A percentile compares a stretch with the other conserved stretches of the same genome.
These are phyloP conservation scores for Platycercus adscitus DNA, from an alignment of 2,113 vertebrate genomes.

Conservation along the genomic window DNA sequence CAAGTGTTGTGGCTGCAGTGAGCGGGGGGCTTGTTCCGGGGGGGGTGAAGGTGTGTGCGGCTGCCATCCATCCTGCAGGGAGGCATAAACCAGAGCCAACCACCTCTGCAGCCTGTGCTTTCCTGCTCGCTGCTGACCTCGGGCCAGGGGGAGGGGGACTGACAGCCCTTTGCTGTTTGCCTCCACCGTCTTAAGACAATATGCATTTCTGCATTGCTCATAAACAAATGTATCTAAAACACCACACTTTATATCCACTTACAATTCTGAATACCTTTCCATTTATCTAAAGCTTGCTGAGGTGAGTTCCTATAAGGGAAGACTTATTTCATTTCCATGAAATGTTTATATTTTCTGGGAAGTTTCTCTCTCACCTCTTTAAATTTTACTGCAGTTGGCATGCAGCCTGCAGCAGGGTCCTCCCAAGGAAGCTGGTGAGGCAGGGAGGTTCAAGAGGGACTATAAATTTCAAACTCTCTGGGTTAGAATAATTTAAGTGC, in stretches of 20 bases:
- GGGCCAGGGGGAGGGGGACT: not conserved
- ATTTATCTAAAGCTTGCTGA: constrained; percentile 67
- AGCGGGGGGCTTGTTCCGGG: not conserved
- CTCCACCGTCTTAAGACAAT: not conserved
- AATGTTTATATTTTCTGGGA: constrained; percentile 89
- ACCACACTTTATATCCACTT: constrained; percentile 58
- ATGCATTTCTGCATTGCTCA: constrained; percentile 23
- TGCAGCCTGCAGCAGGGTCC: constrained; percentile 83
- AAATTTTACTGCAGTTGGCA: constrained; percentile 95
- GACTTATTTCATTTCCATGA: constrained; percentile 85
- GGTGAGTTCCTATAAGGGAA: constrained; percentile 74
- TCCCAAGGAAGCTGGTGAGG: constrained; percentile 85
- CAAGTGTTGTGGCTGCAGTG: not conserved
- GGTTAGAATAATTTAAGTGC: constrained; percentile 78
- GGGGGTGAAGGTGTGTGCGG: not conserved
- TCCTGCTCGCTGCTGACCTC: not conserved
- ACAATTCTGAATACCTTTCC: constrained; percentile 67
- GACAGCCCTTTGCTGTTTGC: not conserved
- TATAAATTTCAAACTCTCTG: constrained; percentile 85
- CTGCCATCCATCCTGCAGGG: not conserved
- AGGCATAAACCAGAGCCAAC: not conserved
- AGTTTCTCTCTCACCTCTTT: constrained; percentile 98
- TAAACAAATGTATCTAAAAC: constrained; percentile 55
- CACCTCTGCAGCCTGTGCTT: not conserved
- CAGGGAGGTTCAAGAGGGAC: constrained; percentile 82